Percentiles rank a stretch among this genome's conserved stretches.
phyloP scores from a whole-genome alignment of 1,140 invertebrate genomes.

The Copidosoma floridanum region DNA sequence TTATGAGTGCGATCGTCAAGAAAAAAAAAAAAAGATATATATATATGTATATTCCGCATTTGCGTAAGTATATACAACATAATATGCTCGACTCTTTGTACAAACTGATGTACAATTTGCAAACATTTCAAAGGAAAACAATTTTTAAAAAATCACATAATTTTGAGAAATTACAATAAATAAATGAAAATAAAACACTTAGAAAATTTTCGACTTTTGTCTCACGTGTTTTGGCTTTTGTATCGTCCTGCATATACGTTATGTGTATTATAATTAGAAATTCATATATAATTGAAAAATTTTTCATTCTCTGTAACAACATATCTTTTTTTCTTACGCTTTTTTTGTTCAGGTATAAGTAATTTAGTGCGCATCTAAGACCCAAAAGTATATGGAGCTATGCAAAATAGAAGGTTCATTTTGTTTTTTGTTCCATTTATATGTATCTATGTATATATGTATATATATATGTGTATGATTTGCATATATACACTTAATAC shows the following conservation, averaged over 20 bases:
- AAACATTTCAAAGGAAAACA: background rate
- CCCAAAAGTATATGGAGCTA: conserved; percentile 54
- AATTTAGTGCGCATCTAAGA: conserved; percentile 54
- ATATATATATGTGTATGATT: conserved; percentile 45
- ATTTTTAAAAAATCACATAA: conserved; percentile 9
- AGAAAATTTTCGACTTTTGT: conserved; percentile 14
- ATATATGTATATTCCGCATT: conserved; percentile 46
- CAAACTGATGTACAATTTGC: conserved; percentile 5
- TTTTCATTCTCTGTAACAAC: conserved; percentile 40
- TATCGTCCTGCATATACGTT: conserved; percentile 18
- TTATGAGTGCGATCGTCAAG: conserved; percentile 8
- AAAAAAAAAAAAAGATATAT: conserved; percentile 47
- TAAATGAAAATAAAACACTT: conserved; percentile 18
- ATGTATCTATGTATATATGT: conserved; percentile 46
- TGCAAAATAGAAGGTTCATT: conserved; percentile 57
- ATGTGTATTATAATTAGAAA: too few species aligned
- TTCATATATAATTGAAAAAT: conserved; percentile 35
- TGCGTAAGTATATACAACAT: too few species aligned
- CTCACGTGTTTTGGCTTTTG: conserved; percentile 15
- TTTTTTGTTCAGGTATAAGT: too few species aligned
- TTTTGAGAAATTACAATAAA: conserved; percentile 16
- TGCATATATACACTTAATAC: conserved; percentile 35
- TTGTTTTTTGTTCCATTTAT: conserved; percentile 45
- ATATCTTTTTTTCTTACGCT: conserved; percentile 41
- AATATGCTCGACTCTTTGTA: too few species aligned